These are phyloP conservation scores for Cryptus viduatorius DNA, from an alignment of 2,888 invertebrate species.

Conservation along the genomic window DNA sequence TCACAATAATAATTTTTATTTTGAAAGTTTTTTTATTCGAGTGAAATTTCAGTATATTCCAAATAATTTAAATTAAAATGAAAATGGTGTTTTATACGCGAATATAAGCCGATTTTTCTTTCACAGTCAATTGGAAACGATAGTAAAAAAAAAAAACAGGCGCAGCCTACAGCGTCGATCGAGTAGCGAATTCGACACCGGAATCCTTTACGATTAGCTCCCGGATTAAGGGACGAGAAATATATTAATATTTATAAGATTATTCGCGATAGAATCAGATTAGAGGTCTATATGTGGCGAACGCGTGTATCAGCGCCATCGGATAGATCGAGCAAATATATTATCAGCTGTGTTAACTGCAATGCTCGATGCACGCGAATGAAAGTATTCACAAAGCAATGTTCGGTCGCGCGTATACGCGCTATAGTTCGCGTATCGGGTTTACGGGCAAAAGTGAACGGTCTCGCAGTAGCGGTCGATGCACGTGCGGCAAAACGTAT, in stretches of 20 bases:
- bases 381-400: constrained; percentile 2
- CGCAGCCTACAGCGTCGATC: too few species aligned
- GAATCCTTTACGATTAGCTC: too few species aligned
- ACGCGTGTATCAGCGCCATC: neutral
- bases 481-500: constrained; percentile 51
- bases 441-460: constrained; percentile 47
- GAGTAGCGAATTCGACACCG: too few species aligned
- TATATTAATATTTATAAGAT: neutral
- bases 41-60: too few species aligned
- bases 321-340: neutral
- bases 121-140: too few species aligned
- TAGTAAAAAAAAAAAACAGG: too few species aligned
- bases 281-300: neutral
- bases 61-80: too few species aligned
- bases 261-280: neutral
- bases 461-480: constrained; percentile 44
- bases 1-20: too few species aligned
- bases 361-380: neutral
- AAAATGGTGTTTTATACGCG: too few species aligned
- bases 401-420: neutral
- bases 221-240: too few species aligned
- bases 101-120: too few species aligned
- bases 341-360: neutral
- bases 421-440: neutral
- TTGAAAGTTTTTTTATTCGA: too few species aligned